Base-by-base conservation (phyloP, 2,113 vertebrate species). In the Fukomys damarensis region DNA sequence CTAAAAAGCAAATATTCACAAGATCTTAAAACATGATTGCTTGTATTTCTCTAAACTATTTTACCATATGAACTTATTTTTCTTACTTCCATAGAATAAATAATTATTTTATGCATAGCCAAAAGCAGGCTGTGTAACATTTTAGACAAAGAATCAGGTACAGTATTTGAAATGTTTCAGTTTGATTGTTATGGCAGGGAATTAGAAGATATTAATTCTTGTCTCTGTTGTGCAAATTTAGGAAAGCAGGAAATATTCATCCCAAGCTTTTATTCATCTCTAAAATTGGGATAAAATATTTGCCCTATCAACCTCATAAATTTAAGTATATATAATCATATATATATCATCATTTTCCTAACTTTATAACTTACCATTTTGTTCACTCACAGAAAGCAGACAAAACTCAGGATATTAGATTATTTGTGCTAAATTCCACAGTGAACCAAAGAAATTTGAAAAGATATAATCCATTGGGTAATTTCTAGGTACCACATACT, bases 371-470 rank as follows among this genome's bases (percentile, higher is more conserved):
- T 91, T 86, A 17, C 9, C n/a, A 9, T 82, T 83, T 95, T 95
- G 3, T 65, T 94, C 24, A 70, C 19, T 87, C 54, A 86, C 19
- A 96, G n/a, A 83, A 86, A n/a, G 41, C 9, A 89, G 38, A 43
- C 7, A 89, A 41, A 61, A 38, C 2, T 19, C 61, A 86, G 61
- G 28, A 87, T 81, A 3, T 82, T 79, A 70, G 9, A 16, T 86
- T 93, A 74, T 17, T 52, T 91, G 30, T 91, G 17, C 19, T 93
- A 96, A 89, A 35, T 85, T 80, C 43, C 80, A 54, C 49, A 90
- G 2, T 11, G 17, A 95, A 74, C 13, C 59, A 81, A 49, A 61
- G 12, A 80, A 46, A 43, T 74, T 56, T 86, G 8, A 65, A 83
- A 43, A 79, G 24, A 12, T 54, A 41, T 43, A 72, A 91, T 77